A percentile compares a stretch with the other conserved stretches of the same genome.
These are phyloP conservation scores for Mythimna ferrago DNA, from an alignment of 2,888 invertebrate genomes.

Conservation along the genomic window DNA sequence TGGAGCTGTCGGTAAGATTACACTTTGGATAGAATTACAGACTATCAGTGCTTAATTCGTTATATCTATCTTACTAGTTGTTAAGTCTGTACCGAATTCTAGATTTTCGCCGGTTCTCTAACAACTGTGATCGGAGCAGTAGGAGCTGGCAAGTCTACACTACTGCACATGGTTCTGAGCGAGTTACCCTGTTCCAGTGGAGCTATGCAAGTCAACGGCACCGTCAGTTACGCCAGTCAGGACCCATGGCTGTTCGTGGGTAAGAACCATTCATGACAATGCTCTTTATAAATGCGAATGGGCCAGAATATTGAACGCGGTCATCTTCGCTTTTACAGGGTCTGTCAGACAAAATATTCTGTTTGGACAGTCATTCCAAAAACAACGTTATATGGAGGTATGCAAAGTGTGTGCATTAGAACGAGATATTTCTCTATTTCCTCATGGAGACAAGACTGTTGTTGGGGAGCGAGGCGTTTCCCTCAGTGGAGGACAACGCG, in stretches of 20 bases:
- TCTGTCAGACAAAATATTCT: slow-evolving; percentile 97
- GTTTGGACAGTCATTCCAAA: slow-evolving; percentile 94
- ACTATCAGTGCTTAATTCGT: not conserved
- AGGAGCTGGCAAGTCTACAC: slow-evolving; percentile 91
- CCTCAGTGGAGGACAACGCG: slow-evolving; percentile 95
- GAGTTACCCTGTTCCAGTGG: slow-evolving; percentile 94
- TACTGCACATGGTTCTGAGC: slow-evolving; percentile 93
- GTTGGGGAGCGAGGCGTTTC: slow-evolving; percentile 96
- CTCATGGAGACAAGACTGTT: slow-evolving; percentile 95
- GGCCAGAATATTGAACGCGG: not conserved
- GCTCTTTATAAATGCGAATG: not conserved
- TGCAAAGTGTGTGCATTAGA: slow-evolving; percentile 93
- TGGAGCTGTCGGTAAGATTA: slow-evolving; percentile 82
- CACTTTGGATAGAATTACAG: not conserved
- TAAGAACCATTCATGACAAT: slow-evolving; percentile 62
- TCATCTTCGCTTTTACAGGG: slow-evolving; percentile 74
- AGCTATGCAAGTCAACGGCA: slow-evolving; percentile 91
- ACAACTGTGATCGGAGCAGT: slow-evolving; percentile 92
- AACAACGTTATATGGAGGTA: slow-evolving; percentile 91
- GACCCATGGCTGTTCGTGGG: slow-evolving; percentile 95
- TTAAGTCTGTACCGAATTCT: slow-evolving; percentile 17
- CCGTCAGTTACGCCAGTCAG: slow-evolving; percentile 94
- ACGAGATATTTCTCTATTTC: slow-evolving; percentile 94
- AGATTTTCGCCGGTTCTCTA: slow-evolving; percentile 83
- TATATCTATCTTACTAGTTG: too few relatives aligned